Base-by-base conservation (phyloP, 2,888 invertebrate genomes). In the Euspilapteryx auroguttella region DNA sequence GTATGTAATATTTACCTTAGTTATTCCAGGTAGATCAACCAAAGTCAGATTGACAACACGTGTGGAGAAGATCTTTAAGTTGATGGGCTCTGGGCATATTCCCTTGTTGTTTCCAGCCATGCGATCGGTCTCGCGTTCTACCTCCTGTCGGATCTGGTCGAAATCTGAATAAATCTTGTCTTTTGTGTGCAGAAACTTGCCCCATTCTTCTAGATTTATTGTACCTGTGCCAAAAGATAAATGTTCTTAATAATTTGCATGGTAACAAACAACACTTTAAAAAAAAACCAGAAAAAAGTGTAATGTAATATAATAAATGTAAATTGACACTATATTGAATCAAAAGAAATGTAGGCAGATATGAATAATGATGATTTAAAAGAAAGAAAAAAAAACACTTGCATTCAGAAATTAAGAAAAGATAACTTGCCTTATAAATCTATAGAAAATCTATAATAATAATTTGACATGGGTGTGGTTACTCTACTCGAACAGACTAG, bases 11-110 rank as follows among this genome's bases (percentile, higher is more conserved):
- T 34, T 38, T 57, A 82, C 90, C 79, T 98, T 98, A 24, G 98
- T 99, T 35, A 99, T 90, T 34, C 99, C 99, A 29, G 99, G 99
- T 25, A 99, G 78, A 79, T 99, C 99, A 26, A 99, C 95, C 25
- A 99, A 77, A 1, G 99, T 97, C 29, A 93, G 76, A 62, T 95
- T 98, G 28, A 99, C 93, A 20, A 99, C 98, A 41, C 83, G 83
- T n/a, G 87, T 85, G 0, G 99, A 99, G 62, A 78, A 99, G 49
- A 99, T 95, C 71, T 97, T 99, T 34, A 99, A 79, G 55, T 87
- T 94, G 44, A 99, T 99, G 1, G 98, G 91, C 45, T 96, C 95
- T 1, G 87, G 83, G 48, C 93, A 94, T 37, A 99, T 96, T 29
- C 97, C 97, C 78, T 99, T 99, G 61, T 99, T 99, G 40, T 55